Conservation (phyloP, 2,113 vertebrate genomes). For the Corvus cornix region DNA sequence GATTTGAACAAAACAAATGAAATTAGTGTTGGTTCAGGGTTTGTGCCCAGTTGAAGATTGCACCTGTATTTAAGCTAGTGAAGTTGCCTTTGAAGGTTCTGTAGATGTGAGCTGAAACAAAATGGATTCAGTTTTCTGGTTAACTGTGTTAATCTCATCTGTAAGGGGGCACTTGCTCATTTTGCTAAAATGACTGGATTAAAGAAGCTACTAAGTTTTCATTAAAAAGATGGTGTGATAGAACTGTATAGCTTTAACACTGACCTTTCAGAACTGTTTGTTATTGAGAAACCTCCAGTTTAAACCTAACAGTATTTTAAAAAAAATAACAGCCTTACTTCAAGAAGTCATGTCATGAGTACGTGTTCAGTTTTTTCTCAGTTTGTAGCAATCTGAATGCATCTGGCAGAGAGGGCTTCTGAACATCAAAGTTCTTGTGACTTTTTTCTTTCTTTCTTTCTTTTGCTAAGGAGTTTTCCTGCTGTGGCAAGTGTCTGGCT, state of each 20-base stretch:
- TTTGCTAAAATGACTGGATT: background rate
- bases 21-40: background rate
- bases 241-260: background rate
- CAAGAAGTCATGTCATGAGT: background rate
- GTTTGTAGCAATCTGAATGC: background rate
- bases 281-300: background rate
- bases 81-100: background rate
- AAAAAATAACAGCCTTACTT: background rate
- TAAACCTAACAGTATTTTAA: background rate
- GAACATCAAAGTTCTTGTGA: background rate
- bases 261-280: background rate
- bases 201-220: background rate
- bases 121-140: background rate
- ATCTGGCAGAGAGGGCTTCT: background rate
- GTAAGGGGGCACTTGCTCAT: background rate
- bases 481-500: background rate
- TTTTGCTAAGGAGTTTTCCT: conserved; percentile 34
- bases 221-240: rapidly evolving
- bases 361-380: background rate
- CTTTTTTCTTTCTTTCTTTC: background rate
- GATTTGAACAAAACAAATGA: background rate
- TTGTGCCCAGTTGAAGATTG: background rate
- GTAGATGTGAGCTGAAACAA: background rate
- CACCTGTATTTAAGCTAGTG: background rate
- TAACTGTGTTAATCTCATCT: background rate